Evolutionary conservation across 2,797 vertebrate species (phyloP).

Genomic region (Tokudaia muenninki): DNA sequence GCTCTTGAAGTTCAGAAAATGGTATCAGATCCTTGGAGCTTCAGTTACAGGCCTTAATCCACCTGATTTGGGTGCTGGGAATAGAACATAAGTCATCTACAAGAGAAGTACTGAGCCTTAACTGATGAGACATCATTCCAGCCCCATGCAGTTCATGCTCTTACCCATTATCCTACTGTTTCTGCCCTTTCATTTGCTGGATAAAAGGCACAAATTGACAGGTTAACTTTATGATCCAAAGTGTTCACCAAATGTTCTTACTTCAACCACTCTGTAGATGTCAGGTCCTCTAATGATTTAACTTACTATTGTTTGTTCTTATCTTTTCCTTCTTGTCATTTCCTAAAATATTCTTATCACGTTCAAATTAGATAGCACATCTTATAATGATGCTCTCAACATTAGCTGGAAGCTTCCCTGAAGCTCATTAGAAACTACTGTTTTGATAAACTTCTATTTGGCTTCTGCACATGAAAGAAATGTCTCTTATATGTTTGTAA

Average conservation of each 20-base stretch:
- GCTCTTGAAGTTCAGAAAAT: neutral
- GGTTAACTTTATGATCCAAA: neutral
- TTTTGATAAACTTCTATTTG: constrained; percentile 56
- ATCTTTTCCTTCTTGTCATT: neutral
- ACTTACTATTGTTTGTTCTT: neutral
- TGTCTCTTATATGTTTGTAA: constrained; percentile 12
- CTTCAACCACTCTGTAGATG: neutral
- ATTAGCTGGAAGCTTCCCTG: neutral
- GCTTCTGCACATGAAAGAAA: neutral
- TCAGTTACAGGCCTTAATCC: neutral
- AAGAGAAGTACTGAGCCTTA: neutral
- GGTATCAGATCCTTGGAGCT: too few species aligned
- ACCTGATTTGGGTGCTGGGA: neutral
- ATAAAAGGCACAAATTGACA: neutral
- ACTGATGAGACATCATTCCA: neutral
- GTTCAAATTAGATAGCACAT: constrained; percentile 18
- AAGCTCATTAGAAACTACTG: constrained; percentile 25
- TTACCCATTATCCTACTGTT: neutral
- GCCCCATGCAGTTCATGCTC: neutral
- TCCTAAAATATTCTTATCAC: neutral
- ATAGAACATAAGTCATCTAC: neutral
- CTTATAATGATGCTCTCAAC: neutral
- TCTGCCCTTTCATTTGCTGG: neutral
- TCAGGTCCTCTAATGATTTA: neutral
- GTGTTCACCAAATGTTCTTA: neutral